phyloP scores from a whole-genome alignment of 2,797 vertebrate genomes.

The Semaprochilodus insignis region DNA sequence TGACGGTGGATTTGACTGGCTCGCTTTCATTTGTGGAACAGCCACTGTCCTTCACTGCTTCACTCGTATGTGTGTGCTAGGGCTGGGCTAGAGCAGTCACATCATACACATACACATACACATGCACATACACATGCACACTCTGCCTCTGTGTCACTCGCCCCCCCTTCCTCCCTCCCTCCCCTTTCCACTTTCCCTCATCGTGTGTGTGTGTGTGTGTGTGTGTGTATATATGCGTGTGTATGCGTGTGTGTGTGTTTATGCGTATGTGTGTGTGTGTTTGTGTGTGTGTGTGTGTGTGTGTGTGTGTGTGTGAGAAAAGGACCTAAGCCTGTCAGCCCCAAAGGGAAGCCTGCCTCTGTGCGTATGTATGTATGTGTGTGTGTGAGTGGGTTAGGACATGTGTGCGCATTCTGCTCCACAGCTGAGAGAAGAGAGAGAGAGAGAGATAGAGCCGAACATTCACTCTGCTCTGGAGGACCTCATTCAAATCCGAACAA shows the following conservation, averaged over 20 bases:
- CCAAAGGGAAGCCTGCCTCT: conserved; percentile 19
- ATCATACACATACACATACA: conserved; percentile 57
- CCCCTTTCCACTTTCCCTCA: conserved; percentile 60
- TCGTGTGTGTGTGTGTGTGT: background rate
- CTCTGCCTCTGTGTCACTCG: background rate
- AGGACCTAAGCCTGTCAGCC: conserved; percentile 15
- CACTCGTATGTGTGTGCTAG: conserved; percentile 25
- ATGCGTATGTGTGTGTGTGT: too few species aligned
- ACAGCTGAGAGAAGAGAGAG: conserved; percentile 9
- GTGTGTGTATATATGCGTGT: too few species aligned
- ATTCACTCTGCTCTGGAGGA: background rate
- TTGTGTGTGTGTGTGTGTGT: conserved; percentile 37
- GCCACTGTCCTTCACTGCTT: conserved; percentile 24
- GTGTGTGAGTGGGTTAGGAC: conserved; percentile 4
- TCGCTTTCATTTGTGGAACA: conserved; percentile 33
- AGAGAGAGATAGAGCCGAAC: background rate
- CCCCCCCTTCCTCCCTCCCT: background rate
- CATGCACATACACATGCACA: conserved; percentile 59
- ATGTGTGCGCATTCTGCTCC: background rate
- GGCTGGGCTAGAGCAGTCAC: conserved; percentile 29
- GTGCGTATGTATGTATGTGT: conserved; percentile 23
- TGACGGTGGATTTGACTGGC: conserved; percentile 40
- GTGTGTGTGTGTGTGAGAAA: conserved; percentile 34
- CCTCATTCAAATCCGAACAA: background rate
- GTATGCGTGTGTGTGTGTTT: conserved; percentile 30